Evolutionary conservation across 2,113 vertebrate species (phyloP), one percentile per base, ranked within the genome.

Genomic region (Syngnathus floridae): DNA sequence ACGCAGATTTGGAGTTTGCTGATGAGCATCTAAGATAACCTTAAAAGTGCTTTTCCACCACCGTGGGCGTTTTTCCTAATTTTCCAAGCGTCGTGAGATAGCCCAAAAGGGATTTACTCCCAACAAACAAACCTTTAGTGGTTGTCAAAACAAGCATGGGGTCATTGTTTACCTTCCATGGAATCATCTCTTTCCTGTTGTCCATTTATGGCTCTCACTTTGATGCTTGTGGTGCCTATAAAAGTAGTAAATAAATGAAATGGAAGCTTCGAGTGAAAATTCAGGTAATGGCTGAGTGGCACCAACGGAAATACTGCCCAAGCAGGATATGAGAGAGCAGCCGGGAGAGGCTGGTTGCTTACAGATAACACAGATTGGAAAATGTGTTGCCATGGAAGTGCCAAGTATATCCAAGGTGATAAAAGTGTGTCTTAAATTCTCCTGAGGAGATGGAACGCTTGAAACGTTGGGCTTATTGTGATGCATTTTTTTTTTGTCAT

Each of bases 291-390:
- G 51, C 62, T 74, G 67, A 16, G 35, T 66, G 54, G 52, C 66
- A 64, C 66, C 76, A 84, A 76, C 66, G 79, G 67, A 80, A 82
- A 83, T 77, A 82, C 82, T 70, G 76, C 77, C 69, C 38, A 45
- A 66, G 65, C 81, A 82, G 81, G 76, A 74, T 83, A 72, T 71
- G 79, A 71, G 40, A 84, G 86, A 82, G 75, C 7, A 55, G 72
- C 75, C 78, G 78, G 26, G 65, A 79, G 77, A 76, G 78, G 71
- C 70, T 62, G 76, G 64, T 79, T 82, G 82, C 78, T 81, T 80
- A 81, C 77, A 82, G 83, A 87, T 86, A 85, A 86, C 82, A 83
- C 82, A 87, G 88, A 87, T 88, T 86, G 82, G 79, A 89, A 76
- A 86, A 71, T 80, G 74, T 65, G 89, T 90, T 88, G 82, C 84